Base-by-base conservation (phyloP, 2,113 vertebrate genomes). In the Copsychus sechellarum region DNA sequence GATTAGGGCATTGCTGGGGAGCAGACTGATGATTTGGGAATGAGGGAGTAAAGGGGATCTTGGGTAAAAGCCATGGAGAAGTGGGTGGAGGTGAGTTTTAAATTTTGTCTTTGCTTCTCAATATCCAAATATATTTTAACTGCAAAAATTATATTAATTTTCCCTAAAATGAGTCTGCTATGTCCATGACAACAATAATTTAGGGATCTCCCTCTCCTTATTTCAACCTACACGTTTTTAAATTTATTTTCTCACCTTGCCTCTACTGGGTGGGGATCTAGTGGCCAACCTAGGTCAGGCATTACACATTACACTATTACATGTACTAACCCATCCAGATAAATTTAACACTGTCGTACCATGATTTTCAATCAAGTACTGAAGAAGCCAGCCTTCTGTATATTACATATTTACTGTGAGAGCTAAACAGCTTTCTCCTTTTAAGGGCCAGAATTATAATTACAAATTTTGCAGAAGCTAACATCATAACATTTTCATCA, bases 1-100 rank as follows among this genome's bases (percentile, higher is more conserved):
- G 12, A 36, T 62, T 8, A 51, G 11, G 33, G 12, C 0, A 3
- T 2, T 7, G 6, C 7, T 29, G 18, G 10, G 6, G 5, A 79
- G 14, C 1, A 8, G 36, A 33, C 3, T 66, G 21, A 70, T 1
- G 1, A 43, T 29, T 12, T 67, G 11, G 9, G 12, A 58, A 89
- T 31, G 24, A 64, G 10, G 5, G 8, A 50, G 4, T 50, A 7
- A 73, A 64, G 36, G 12, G 1, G 6, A 84, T 50, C 5, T 12
- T 33, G 5, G 11, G 14, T 60, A 42, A 77, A 76, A 38, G 4
- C 4, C 7, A 5, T 23, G 3, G 20, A 84, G 21, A 42, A 17
- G 9, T 14, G 14, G 12, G 3, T 79, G 8, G 2, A 71, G 11
- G 4, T 16, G 15, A 3, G 8, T 22, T 69, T 64, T 71, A 33